These are phyloP conservation scores for Dinomys branickii DNA, from an alignment of 2,113 vertebrate species.

Conservation along the genomic window DNA sequence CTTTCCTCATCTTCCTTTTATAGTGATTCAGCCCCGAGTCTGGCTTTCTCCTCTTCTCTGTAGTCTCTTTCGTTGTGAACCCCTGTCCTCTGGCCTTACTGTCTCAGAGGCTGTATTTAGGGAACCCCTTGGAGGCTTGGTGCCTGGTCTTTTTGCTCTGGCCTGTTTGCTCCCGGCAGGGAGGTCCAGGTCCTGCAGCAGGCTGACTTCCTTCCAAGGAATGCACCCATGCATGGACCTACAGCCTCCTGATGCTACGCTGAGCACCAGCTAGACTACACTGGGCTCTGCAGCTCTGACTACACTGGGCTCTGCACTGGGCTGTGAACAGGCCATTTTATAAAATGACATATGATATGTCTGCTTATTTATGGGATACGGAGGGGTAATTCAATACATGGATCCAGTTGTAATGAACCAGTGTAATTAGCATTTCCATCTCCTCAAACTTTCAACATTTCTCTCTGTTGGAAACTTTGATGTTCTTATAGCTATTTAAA, in stretches of 20 bases:
- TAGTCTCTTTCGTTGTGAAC: not conserved
- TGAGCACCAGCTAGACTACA: not conserved
- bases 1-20: not conserved
- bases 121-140: not conserved
- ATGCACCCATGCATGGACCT: too few species aligned
- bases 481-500: not conserved
- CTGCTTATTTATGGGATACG: not conserved
- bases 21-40: rapidly evolving
- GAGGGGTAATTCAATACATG: not conserved
- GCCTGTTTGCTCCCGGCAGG: rapidly evolving
- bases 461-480: not conserved
- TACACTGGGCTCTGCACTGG: not conserved
- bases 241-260: not conserved
- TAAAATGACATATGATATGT: not conserved
- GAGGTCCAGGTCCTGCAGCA: not conserved
- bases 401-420: not conserved
- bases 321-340: not conserved
- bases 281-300: not conserved
- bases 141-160: too few species aligned
- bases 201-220: not conserved
- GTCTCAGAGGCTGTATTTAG: not conserved
- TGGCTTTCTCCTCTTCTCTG: not conserved
- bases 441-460: not conserved
- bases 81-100: not conserved
- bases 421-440: not conserved